Evolutionary conservation across 1,140 invertebrate genomes (phyloP).

Genomic region (Wiebesia pumilae): DNA sequence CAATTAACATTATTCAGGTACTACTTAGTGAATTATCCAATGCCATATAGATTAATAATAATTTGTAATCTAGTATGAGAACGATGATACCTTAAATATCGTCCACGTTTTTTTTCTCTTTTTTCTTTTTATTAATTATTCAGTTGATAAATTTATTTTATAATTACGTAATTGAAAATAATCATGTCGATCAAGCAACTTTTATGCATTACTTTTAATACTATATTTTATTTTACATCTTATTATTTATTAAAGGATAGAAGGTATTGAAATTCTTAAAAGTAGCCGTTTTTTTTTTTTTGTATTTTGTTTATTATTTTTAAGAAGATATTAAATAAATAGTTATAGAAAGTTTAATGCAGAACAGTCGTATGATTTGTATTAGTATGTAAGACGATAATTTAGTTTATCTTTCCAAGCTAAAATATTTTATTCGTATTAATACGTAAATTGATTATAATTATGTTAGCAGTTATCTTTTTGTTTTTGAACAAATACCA

Average conservation of each 20-base stretch:
- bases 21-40: slow-evolving; percentile 22
- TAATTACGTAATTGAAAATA: background rate
- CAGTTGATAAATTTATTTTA: background rate
- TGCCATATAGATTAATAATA: slow-evolving; percentile 19
- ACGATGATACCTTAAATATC: background rate
- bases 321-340: background rate
- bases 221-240: background rate
- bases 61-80: background rate
- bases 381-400: background rate
- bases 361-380: background rate
- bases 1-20: slow-evolving; percentile 13
- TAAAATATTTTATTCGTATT: slow-evolving; percentile 1
- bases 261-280: slow-evolving; percentile 18
- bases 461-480: background rate
- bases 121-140: slow-evolving; percentile 2
- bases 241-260: slow-evolving; percentile 16
- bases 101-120: background rate
- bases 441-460: background rate
- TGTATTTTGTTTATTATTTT: background rate
- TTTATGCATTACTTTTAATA: background rate
- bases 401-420: background rate
- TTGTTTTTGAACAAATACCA: too few species aligned
- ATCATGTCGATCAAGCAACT: background rate
- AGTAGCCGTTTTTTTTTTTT: background rate
- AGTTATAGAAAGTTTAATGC: background rate